Evolutionary conservation across 2,888 invertebrate genomes (phyloP), one percentile per base, ranked within the genome.

Genomic region (Bombyx huttoni): DNA sequence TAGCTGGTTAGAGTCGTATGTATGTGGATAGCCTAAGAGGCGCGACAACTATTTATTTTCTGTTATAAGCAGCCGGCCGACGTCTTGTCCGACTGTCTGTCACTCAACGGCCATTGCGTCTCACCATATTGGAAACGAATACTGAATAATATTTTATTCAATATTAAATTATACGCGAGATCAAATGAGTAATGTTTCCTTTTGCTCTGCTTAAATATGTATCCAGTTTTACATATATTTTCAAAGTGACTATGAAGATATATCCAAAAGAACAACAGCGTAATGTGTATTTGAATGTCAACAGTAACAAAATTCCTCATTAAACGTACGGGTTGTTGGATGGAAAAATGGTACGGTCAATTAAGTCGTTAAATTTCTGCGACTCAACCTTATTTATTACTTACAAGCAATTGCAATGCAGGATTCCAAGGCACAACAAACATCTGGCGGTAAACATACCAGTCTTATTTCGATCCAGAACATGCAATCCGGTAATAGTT

Each of bases 111-210:
- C 48, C 48, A 46, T 50, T 48, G 50, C 50, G 47, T 54, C 54
- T 50, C 49, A 52, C 34, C 48, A 48, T 52, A 50, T 52, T 52
- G 48, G 48, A 50, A 52, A 47, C 40, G 34, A 46, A 46, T 34
- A 12, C n/a, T 33, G 47, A 50, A 46, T 52, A 46, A 49, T 49
- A 52, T 49, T 50, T 50, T 40, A 52, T 47, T 48, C 40, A 5
- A 45, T 34, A 48, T 49, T 49, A 52, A 48, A 46, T 40, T 48
- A 52, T 52, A 45, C 48, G 7, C 3, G 12, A 40, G 40, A 40
- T 40, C 9, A 40, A 40, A 40, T 40, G 40, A 40, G 40, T 40
- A 0, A 40, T 63, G 62, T 55, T 64, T 47, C 49, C 49, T 50
- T 12, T 24, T 40, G 12, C 40, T 40, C 7, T 7, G 40, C 7